Base-by-base conservation (phyloP, 2,888 invertebrate genomes). In the Meganola albula region DNA sequence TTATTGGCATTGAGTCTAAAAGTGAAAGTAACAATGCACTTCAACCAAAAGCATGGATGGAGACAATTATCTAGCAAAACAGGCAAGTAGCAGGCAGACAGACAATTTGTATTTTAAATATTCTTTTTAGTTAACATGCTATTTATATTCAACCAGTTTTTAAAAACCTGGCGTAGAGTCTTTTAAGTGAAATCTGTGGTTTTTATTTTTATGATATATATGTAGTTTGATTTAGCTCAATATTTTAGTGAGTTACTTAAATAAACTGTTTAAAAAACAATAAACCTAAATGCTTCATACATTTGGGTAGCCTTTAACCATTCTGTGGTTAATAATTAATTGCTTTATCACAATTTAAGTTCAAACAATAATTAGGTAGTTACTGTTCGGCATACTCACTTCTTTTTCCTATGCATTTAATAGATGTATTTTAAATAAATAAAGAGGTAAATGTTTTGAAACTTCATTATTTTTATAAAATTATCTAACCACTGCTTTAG, bases 1-100 rank as follows among this genome's bases (percentile, higher is more conserved):
- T 78, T 78, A 80, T 67, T 77, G 78, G 79, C 79, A 82, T 78
- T 79, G 77, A 78, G 72, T 73, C 63, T 71, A 78, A 76, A 83
- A 84, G 84, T 84, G 84, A 84, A 84, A 84, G 84, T 83, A 51
- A 58, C 59, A 63, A 64, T 75, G 70, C 73, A 72, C 68, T 65
- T 58, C 60, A 58, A 60, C 64, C 61, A 58, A 73, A 71, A 73
- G 68, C 67, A 73, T 67, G 61, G 62, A 68, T 53, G 60, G 44
- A 55, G 53, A 64, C 62, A 62, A 69, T 66, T 66, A 65, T 58
- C 61, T 63, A 65, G 60, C 47, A 32, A 49, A 52, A 46, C 51
- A n/a, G n/a, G n/a, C n/a, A 51, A 54, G 45, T 31, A 46, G 38
- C 40, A 40, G 21, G 31, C 27, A 20, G 44, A 41, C 31, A 31